A percentile compares a stretch with the other conserved stretches of the same genome.
These are phyloP conservation scores for Eupeodes luniger DNA, from an alignment of 2,888 invertebrate genomes.

Conservation along the genomic window DNA sequence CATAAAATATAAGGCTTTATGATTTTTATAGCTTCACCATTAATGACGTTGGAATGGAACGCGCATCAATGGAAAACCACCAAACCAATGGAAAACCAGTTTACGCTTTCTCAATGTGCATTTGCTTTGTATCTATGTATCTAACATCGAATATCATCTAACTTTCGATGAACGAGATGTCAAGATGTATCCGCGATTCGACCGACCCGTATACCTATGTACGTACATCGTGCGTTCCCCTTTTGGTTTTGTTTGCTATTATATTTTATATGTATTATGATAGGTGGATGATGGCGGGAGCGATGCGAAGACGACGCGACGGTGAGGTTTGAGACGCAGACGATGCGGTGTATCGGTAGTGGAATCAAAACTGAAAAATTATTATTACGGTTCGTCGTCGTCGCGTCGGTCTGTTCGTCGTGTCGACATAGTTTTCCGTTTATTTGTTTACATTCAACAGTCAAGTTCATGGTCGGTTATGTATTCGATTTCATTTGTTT, in stretches of 20 bases:
- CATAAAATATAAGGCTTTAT: constrained; percentile 19
- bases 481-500: constrained; percentile 75
- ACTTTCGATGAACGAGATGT: constrained; percentile 63
- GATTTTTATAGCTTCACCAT: neutral
- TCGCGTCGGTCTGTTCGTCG: too few relatives aligned
- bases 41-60: constrained; percentile 20
- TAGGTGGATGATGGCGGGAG: constrained; percentile 40
- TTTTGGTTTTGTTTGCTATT: neutral
- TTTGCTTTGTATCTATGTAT: constrained; percentile 2
- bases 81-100: constrained; percentile 56
- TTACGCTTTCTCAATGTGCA: constrained; percentile 63
- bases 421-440: constrained; percentile 75
- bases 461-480: constrained; percentile 77
- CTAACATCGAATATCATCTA: constrained; percentile 39
- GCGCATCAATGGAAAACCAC: constrained; percentile 28
- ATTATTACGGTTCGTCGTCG: constrained; percentile 42
- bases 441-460: constrained; percentile 77
- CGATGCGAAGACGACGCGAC: neutral
- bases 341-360: constrained; percentile 60
- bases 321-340: constrained; percentile 8
- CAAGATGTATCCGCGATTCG: constrained; percentile 44
- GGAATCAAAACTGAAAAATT: constrained; percentile 54
- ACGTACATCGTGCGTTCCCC: constrained; percentile 3
- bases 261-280: neutral
- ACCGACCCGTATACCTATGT: constrained; percentile 13